These are phyloP conservation scores for Dascyllus trimaculatus DNA, from an alignment of 2,113 vertebrate genomes.

Conservation along the genomic window DNA sequence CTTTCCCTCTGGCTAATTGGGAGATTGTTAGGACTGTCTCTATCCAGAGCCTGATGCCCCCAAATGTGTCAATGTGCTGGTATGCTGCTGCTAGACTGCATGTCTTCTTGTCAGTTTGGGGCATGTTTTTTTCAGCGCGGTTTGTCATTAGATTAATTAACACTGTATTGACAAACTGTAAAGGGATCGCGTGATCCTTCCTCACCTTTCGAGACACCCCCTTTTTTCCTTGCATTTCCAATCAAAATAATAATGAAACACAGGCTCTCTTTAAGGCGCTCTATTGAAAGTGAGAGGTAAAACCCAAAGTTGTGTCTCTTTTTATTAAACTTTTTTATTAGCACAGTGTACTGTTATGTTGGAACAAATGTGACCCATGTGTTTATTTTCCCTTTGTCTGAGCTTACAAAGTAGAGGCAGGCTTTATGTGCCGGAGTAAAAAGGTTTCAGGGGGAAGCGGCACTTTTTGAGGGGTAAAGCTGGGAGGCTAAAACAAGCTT, in stretches of 20 bases:
- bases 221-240: constrained; percentile 38
- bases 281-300: constrained; percentile 41
- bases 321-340: constrained; percentile 34
- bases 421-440: constrained; percentile 67
- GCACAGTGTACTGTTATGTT: constrained; percentile 49
- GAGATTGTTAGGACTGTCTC: constrained; percentile 68
- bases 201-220: constrained; percentile 47
- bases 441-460: constrained; percentile 66
- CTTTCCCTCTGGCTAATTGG: constrained; percentile 74
- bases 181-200: constrained; percentile 58
- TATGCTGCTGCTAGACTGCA: constrained; percentile 51
- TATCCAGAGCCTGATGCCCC: constrained; percentile 56
- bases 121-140: constrained; percentile 49
- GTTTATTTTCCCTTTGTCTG: constrained; percentile 84
- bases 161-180: constrained; percentile 77
- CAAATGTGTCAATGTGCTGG: constrained; percentile 73
- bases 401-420: constrained; percentile 75
- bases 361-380: constrained; percentile 81
- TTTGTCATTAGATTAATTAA: constrained; percentile 80
- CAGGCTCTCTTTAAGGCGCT: neutral
- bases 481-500: constrained; percentile 75
- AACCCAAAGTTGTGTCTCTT: constrained; percentile 14
- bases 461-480: constrained; percentile 69
- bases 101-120: constrained; percentile 63
- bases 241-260: constrained; percentile 46